Conservation (phyloP, 2,113 vertebrate species). For the Notarius lentiginosus region DNA sequence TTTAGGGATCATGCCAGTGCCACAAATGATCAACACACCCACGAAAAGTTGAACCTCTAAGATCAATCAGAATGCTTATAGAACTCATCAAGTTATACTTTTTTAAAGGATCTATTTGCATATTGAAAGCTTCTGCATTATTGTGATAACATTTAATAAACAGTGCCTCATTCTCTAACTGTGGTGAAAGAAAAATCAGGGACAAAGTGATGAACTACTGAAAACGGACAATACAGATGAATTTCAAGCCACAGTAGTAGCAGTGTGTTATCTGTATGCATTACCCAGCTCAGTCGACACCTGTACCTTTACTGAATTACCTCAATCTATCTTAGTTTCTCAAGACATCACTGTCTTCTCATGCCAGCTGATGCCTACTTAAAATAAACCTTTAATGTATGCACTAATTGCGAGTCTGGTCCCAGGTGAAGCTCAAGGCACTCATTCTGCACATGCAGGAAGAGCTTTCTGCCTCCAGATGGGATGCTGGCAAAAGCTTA, state of each 20-base stretch:
- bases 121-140: background rate
- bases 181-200: background rate
- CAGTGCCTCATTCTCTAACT: background rate
- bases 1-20: background rate
- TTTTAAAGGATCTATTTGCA: background rate
- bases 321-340: conserved; percentile 15
- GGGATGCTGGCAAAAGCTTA: conserved; percentile 45
- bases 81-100: background rate
- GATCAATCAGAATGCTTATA: background rate
- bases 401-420: conserved; percentile 31
- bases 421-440: conserved; percentile 34
- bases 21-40: background rate
- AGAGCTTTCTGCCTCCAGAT: conserved; percentile 35
- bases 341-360: conserved; percentile 9
- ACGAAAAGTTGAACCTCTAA: background rate
- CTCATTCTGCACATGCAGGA: conserved; percentile 21
- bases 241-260: background rate
- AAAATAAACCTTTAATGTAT: conserved; percentile 26
- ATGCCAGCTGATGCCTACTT: conserved; percentile 35
- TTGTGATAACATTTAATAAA: background rate
- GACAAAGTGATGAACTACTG: background rate
- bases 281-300: background rate
- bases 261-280: background rate
- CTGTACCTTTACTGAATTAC: conserved; percentile 24
- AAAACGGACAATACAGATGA: background rate